phyloP scores from a whole-genome alignment of 2,797 vertebrate genomes.

The Micrastur ruficollis region DNA sequence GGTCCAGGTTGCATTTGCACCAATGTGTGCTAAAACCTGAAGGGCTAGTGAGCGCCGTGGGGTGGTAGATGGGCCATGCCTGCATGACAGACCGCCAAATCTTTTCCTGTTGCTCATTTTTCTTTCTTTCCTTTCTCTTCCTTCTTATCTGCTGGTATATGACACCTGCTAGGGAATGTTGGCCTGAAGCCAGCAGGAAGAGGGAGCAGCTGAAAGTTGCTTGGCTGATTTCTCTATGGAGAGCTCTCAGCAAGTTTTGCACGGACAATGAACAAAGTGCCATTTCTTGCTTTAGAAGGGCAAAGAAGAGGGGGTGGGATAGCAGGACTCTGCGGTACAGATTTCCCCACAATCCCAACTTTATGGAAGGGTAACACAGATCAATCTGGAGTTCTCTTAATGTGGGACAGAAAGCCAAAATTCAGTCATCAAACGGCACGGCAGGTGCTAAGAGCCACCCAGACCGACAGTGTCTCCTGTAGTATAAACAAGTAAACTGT shows the following conservation, averaged over 20 bases:
- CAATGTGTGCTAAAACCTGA: not conserved
- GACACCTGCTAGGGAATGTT: conserved; percentile 77
- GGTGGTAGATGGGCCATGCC: not conserved
- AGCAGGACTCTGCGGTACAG: not conserved
- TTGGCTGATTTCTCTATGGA: conserved; percentile 73
- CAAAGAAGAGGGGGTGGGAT: not conserved
- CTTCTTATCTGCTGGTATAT: conserved; percentile 72
- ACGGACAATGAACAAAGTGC: conserved; percentile 68
- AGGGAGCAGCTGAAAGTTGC: conserved; percentile 67
- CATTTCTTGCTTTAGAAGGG: conserved; percentile 61
- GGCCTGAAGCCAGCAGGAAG: conserved; percentile 58
- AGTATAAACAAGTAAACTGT: conserved; percentile 54
- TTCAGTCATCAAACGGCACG: not conserved
- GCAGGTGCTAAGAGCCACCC: conserved; percentile 60
- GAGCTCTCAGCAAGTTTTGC: conserved; percentile 55
- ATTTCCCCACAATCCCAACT: conserved; percentile 42
- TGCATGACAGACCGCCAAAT: conserved; percentile 5
- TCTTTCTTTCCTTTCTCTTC: conserved; percentile 34
- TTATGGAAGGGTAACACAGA: not conserved
- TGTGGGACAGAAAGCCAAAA: conserved; percentile 9
- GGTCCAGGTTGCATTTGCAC: not conserved
- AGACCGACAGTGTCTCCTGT: not conserved
- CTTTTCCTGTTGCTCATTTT: not conserved
- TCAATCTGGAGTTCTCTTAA: not conserved
- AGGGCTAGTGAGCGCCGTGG: not conserved